Conservation (phyloP, 2,797 vertebrate genomes). For the Phyllotis vaccarum region DNA sequence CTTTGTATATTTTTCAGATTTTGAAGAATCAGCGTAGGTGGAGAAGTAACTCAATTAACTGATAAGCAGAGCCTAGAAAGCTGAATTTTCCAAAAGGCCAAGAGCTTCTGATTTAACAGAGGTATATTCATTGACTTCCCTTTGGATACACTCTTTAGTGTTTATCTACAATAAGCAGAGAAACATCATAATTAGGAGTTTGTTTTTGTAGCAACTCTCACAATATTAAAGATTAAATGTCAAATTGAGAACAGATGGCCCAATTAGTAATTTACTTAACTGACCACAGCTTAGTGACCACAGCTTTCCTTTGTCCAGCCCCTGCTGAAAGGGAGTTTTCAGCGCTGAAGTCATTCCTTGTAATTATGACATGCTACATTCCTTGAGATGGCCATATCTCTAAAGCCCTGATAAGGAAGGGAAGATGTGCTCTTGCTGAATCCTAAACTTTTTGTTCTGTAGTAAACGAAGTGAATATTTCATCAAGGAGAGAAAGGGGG, state of each 20-base stretch:
- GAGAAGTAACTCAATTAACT: neutral
- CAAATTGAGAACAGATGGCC: constrained; percentile 84
- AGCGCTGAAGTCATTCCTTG: constrained; percentile 77
- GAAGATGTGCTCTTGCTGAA: constrained; percentile 48
- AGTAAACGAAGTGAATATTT: neutral
- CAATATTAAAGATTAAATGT: constrained; percentile 83
- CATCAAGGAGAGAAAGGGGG: neutral
- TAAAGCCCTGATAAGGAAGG: constrained; percentile 73
- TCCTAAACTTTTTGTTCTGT: constrained; percentile 35
- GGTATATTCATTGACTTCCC: neutral
- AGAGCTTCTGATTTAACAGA: neutral
- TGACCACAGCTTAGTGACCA: constrained; percentile 81
- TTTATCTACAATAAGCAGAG: constrained; percentile 72
- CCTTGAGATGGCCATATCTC: constrained; percentile 73
- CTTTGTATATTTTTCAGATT: constrained; percentile 7
- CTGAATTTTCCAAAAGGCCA: neutral
- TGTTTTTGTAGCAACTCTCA: constrained; percentile 72
- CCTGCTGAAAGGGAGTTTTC: constrained; percentile 87
- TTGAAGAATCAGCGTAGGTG: neutral
- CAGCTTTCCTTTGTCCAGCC: constrained; percentile 81
- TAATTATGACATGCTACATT: constrained; percentile 79
- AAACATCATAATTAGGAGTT: constrained; percentile 80
- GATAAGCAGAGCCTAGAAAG: neutral
- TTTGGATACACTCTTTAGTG: neutral
- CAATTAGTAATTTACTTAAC: constrained; percentile 87